Conservation (phyloP, 2,888 invertebrate species). For the Melanchra persicariae region DNA sequence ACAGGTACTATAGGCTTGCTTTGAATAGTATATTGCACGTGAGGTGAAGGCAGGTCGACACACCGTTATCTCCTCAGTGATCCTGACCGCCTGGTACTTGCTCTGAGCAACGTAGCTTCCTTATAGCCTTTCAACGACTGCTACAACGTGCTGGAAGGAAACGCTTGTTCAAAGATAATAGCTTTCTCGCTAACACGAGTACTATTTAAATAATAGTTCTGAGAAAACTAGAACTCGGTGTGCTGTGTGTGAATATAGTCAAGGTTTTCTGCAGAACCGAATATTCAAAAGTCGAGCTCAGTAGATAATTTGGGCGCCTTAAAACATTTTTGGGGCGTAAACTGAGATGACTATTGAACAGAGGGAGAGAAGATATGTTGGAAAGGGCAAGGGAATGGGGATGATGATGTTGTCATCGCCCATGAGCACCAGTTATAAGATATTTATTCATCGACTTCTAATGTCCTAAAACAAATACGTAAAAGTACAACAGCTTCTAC, state of each 20-base stretch:
- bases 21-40: slow-evolving; percentile 17
- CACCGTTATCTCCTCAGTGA: slow-evolving; percentile 52
- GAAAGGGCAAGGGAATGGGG: not conserved
- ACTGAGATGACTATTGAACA: too few relatives aligned
- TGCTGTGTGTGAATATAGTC: not conserved
- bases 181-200: not conserved
- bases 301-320: too few relatives aligned
- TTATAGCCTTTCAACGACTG: slow-evolving; percentile 32
- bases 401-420: not conserved
- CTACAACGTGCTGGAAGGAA: not conserved
- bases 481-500: too few relatives aligned
- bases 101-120: slow-evolving; percentile 40
- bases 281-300: too few relatives aligned
- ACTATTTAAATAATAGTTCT: not conserved
- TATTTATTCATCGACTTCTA: too few relatives aligned
- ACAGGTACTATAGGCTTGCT: not conserved
- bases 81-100: slow-evolving; percentile 41
- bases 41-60: slow-evolving; percentile 55
- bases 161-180: not conserved
- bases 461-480: too few relatives aligned
- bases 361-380: not conserved
- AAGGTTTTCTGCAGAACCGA: not conserved
- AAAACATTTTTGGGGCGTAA: too few relatives aligned
- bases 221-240: not conserved
- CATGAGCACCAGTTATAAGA: too few relatives aligned